Evolutionary conservation across 2,113 vertebrate genomes (phyloP).

Genomic region (Mola mola): DNA sequence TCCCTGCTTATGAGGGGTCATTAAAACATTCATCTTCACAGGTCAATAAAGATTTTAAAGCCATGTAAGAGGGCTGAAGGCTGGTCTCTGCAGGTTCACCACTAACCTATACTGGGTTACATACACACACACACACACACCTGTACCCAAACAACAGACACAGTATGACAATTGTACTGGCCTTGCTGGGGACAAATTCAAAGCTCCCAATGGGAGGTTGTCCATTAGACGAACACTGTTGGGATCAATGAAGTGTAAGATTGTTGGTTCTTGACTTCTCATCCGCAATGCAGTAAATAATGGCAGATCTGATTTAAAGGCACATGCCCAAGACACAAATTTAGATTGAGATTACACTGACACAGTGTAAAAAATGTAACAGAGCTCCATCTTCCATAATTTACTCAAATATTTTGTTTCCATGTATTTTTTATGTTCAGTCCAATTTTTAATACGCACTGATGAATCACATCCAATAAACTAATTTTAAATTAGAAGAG

Average conservation of each 20-base stretch:
- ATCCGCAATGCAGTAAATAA: conserved; percentile 73
- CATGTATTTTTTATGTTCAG: conserved; percentile 49
- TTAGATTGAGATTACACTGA: conserved; percentile 38
- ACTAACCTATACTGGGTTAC: conserved; percentile 8
- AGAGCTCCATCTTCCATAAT: conserved; percentile 24
- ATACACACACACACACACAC: conserved; percentile 23
- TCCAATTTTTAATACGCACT: conserved; percentile 55
- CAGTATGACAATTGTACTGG: conserved; percentile 31
- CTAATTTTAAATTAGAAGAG: conserved; percentile 61
- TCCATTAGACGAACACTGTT: conserved; percentile 51
- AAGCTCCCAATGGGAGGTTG: conserved; percentile 26
- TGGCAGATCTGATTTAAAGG: conserved; percentile 69
- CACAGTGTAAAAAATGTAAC: conserved; percentile 32
- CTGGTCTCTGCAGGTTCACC: conserved; percentile 23
- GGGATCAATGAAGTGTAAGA: conserved; percentile 65
- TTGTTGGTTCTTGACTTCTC: conserved; percentile 58
- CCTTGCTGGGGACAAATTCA: conserved; percentile 32
- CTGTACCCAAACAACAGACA: conserved; percentile 2
- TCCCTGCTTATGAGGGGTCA: conserved; percentile 62
- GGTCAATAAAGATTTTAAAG: conserved; percentile 70
- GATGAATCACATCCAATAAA: conserved; percentile 61
- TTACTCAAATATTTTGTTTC: conserved; percentile 44
- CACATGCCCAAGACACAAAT: conserved; percentile 40
- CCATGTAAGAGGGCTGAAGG: conserved; percentile 24
- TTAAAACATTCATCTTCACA: conserved; percentile 77